Evolutionary conservation across 2,113 vertebrate species (phyloP).

Genomic region (Nasalis larvatus): DNA sequence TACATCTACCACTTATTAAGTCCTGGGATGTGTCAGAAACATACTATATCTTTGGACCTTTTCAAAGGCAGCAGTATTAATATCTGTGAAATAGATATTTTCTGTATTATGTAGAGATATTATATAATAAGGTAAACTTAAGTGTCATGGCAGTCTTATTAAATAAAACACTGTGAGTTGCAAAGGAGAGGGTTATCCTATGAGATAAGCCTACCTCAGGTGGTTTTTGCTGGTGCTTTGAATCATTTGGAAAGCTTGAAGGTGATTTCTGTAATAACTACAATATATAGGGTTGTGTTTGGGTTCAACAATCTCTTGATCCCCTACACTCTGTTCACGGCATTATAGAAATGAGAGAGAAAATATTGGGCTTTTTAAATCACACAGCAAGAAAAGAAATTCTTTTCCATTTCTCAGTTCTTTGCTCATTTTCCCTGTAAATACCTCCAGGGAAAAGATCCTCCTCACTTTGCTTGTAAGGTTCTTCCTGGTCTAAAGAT

Average conservation of each 20-base stretch:
- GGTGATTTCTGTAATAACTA: conserved; percentile 29
- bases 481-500: neutral
- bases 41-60: neutral
- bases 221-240: neutral
- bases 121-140: neutral
- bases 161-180: neutral
- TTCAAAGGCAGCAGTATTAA: neutral
- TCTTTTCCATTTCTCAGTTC: neutral
- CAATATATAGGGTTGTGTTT: neutral
- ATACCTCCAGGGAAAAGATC: neutral
- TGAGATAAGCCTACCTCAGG: neutral
- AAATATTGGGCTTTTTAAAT: neutral
- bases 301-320: neutral
- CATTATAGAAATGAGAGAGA: conserved; percentile 1
- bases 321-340: neutral
- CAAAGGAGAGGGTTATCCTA: neutral
- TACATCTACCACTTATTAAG: neutral
- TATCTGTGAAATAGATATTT: neutral
- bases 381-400: neutral
- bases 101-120: neutral
- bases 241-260: conserved; percentile 3
- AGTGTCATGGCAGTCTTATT: neutral
- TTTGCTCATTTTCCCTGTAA: conserved; percentile 11
- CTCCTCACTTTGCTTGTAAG: neutral
- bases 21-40: neutral